A percentile compares a stretch with the other conserved stretches of the same genome.
These are phyloP conservation scores for Mirza zaza DNA, from an alignment of 2,113 vertebrate species.

Conservation along the genomic window DNA sequence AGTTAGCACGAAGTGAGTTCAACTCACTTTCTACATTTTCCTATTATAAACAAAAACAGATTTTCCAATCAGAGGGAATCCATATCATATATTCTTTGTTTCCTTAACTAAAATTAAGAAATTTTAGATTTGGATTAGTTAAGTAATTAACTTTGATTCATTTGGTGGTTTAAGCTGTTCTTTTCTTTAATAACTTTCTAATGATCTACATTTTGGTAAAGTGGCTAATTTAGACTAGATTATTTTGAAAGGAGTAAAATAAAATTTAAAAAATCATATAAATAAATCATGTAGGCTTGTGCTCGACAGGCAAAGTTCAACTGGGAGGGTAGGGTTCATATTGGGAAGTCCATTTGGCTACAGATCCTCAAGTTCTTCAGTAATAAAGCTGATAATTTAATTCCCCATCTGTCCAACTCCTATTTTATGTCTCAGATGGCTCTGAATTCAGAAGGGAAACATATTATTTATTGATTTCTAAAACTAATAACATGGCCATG, in stretches of 20 bases:
- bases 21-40: slow-evolving; percentile 83
- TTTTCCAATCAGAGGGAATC: not conserved
- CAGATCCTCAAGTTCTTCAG: not conserved
- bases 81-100: not conserved
- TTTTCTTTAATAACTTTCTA: not conserved
- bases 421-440: not conserved
- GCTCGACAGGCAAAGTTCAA: not conserved
- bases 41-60: slow-evolving; percentile 74
- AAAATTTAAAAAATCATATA: not conserved
- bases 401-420: not conserved
- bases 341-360: not conserved
- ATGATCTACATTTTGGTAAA: not conserved
- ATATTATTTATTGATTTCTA: not conserved
- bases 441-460: slow-evolving; percentile 39
- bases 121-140: not conserved
- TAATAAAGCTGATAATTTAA: not conserved
- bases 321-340: not conserved
- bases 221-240: slow-evolving; percentile 5
- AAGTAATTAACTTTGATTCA: not conserved
- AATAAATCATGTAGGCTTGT: not conserved
- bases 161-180: not conserved
- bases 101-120: not conserved
- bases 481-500: not conserved
- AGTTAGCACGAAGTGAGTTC: slow-evolving; percentile 82
- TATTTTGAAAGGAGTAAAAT: not conserved